These are phyloP conservation scores for Chaetophractus vellerosus DNA, from an alignment of 2,797 vertebrate species.

Conservation along the genomic window DNA sequence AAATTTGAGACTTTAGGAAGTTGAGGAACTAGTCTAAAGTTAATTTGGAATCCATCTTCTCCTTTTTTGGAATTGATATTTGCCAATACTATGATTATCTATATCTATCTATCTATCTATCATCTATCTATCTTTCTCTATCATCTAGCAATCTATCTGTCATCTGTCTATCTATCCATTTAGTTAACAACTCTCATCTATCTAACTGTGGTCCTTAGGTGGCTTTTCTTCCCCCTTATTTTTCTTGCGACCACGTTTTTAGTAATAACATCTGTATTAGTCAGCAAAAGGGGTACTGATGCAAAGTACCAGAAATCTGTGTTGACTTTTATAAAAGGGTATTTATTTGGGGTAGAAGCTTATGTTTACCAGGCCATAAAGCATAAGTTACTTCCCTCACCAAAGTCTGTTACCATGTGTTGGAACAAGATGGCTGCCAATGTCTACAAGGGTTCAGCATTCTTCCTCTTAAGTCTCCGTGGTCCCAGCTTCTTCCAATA, in stretches of 20 bases:
- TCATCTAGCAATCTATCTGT: background rate
- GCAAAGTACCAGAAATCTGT: too few species aligned
- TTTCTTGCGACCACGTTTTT: background rate
- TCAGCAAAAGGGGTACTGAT: too few species aligned
- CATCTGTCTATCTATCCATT: background rate
- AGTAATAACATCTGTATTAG: too few species aligned
- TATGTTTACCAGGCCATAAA: too few species aligned
- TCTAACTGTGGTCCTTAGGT: background rate
- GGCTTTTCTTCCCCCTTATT: background rate
- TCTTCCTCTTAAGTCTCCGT: too few species aligned
- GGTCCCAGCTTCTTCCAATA: too few species aligned
- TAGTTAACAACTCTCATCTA: background rate
- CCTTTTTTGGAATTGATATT: background rate
- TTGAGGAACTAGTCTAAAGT: slow-evolving; percentile 22
- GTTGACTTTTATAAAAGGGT: too few species aligned
- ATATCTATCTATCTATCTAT: background rate
- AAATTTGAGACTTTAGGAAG: slow-evolving; percentile 6
- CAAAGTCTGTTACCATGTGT: too few species aligned
- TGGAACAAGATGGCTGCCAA: too few species aligned
- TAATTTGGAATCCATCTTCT: slow-evolving; percentile 28
- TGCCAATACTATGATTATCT: background rate
- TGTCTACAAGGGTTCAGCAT: too few species aligned
- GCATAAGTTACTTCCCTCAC: too few species aligned
- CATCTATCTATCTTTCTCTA: background rate
- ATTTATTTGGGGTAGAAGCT: too few species aligned